These are phyloP conservation scores for Chromobotia macracanthus DNA, from an alignment of 2,797 vertebrate species.

Conservation along the genomic window DNA sequence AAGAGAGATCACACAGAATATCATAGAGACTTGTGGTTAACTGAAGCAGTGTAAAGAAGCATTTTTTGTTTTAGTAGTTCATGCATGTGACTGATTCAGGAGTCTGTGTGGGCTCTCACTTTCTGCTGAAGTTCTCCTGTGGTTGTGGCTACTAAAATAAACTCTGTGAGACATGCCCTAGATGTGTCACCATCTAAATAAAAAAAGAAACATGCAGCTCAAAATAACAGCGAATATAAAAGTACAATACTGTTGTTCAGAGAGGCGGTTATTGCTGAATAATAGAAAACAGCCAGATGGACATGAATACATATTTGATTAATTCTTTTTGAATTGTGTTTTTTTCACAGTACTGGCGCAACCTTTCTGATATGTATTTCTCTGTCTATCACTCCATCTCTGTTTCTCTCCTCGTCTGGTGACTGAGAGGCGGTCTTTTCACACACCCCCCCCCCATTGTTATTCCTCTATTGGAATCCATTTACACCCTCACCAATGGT, in stretches of 20 bases:
- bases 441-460: slow-evolving; percentile 54
- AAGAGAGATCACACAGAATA: too few species aligned
- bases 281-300: neutral
- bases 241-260: neutral
- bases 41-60: neutral
- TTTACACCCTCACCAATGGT: slow-evolving; percentile 49
- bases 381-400: slow-evolving; percentile 25
- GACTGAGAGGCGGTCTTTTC: slow-evolving; percentile 40
- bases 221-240: slow-evolving; percentile 6
- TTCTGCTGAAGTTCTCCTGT: slow-evolving; percentile 8
- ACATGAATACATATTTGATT: neutral
- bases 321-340: neutral
- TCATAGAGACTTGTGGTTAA: neutral
- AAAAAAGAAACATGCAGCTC: neutral
- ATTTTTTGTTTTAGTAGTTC: neutral
- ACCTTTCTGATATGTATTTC: neutral
- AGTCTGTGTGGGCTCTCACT: neutral
- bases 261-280: neutral
- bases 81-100: neutral
- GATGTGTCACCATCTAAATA: slow-evolving; percentile 25
- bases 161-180: slow-evolving; percentile 23
- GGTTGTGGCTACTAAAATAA: slow-evolving; percentile 15
- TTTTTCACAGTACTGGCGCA: neutral
- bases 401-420: slow-evolving; percentile 30
- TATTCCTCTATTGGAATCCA: slow-evolving; percentile 53